These are phyloP conservation scores for Oscheius sp. DNA, from an alignment of 2,888 invertebrate species.

Conservation along the genomic window DNA sequence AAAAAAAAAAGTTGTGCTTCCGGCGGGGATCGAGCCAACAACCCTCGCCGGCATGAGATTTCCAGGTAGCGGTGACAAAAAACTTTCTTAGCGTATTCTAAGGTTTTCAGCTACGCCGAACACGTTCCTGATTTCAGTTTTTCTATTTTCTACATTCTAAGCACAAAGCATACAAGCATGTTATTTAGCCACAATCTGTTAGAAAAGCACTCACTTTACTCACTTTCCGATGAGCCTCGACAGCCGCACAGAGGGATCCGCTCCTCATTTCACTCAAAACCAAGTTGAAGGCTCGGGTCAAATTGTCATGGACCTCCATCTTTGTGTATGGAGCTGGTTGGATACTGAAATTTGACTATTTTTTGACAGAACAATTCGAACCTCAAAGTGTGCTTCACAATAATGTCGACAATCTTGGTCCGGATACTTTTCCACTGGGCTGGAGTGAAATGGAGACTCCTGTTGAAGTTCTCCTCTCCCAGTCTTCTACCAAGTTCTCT, in stretches of 20 bases:
- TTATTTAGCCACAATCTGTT: no score
- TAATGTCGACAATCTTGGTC: slow-evolving; percentile 47
- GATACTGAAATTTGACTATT: slow-evolving; percentile 18
- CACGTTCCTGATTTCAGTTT: no score
- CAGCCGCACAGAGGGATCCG: slow-evolving; percentile 65
- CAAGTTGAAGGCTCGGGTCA: slow-evolving; percentile 66
- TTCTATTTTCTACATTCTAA: no score
- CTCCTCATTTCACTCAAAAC: slow-evolving; percentile 69
- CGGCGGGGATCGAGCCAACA: no score
- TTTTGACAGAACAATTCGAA: slow-evolving; percentile 2
- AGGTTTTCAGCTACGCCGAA: no score
- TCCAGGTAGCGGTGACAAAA: no score
- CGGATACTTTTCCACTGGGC: slow-evolving; percentile 68
- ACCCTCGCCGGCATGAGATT: no score
- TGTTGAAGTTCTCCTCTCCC: slow-evolving; percentile 48
- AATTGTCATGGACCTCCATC: slow-evolving; percentile 52
- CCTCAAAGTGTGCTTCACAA: slow-evolving; percentile 43
- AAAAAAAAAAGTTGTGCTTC: not conserved
- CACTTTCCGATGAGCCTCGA: slow-evolving; percentile 50
- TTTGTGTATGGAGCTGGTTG: slow-evolving; percentile 32
- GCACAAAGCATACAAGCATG: no score
- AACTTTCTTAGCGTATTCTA: no score
- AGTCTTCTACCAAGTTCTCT: slow-evolving; percentile 39
- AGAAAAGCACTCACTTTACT: not conserved
- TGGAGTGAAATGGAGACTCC: slow-evolving; percentile 60